These are phyloP conservation scores for Otis tarda DNA, from an alignment of 2,113 vertebrate species.

Conservation along the genomic window DNA sequence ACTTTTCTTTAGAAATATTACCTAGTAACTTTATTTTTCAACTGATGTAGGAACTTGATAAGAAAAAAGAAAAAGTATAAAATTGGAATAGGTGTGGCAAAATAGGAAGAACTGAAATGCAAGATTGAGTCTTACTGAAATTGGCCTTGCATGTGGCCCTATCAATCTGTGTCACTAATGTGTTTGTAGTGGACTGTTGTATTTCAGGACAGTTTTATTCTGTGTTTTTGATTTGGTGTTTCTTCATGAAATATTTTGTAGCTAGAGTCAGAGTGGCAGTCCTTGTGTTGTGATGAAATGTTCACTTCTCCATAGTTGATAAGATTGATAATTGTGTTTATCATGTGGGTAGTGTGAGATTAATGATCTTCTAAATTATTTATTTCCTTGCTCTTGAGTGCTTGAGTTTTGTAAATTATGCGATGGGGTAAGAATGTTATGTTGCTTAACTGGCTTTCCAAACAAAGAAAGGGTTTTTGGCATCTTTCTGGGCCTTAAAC, in stretches of 20 bases:
- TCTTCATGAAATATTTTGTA: background rate
- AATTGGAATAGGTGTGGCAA: background rate
- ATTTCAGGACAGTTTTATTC: background rate
- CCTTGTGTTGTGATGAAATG: background rate
- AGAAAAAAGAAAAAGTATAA: background rate
- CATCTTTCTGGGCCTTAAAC: background rate
- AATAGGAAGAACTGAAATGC: background rate
- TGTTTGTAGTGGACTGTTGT: background rate
- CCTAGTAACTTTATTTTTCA: background rate
- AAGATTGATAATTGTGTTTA: constrained; percentile 18
- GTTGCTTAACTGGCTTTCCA: constrained; percentile 27
- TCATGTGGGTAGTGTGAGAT: constrained; percentile 27
- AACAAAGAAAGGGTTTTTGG: background rate
- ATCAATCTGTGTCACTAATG: background rate
- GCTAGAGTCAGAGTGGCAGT: background rate
- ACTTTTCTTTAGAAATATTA: background rate
- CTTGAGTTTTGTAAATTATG: constrained; percentile 50
- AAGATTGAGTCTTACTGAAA: background rate
- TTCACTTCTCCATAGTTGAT: background rate
- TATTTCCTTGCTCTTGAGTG: constrained; percentile 9
- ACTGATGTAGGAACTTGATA: background rate
- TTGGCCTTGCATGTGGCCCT: background rate
- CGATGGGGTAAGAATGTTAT: background rate
- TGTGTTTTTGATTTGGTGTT: background rate
- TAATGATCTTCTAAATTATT: constrained; percentile 58